phyloP scores from a whole-genome alignment of 2,888 invertebrate species.

The Pimpla rufipes region DNA sequence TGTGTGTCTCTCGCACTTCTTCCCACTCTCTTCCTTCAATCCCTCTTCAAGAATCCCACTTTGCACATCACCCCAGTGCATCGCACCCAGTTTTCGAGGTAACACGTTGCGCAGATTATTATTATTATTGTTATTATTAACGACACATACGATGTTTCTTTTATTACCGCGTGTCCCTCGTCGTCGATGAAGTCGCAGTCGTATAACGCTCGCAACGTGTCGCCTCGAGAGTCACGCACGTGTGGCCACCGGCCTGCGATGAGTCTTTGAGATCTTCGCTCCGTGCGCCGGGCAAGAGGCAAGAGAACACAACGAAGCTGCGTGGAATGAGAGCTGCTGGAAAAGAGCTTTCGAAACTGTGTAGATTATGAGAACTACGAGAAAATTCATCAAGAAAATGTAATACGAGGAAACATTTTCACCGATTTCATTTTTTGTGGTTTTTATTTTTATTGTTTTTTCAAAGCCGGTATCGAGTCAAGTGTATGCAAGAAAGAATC shows the following conservation, averaged over 20 bases:
- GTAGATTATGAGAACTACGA: no score
- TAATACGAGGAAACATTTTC: not conserved
- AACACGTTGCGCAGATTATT: conserved; percentile 38
- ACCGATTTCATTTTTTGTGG: not conserved
- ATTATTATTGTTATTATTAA: conserved; percentile 46
- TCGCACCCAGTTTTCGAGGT: conserved; percentile 51
- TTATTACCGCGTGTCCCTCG: conserved; percentile 58
- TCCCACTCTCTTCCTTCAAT: conserved; percentile 63
- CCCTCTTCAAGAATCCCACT: conserved; percentile 52
- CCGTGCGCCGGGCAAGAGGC: not conserved
- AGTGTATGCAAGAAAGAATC: conserved; percentile 24
- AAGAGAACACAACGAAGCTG: not conserved
- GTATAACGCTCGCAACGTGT: conserved; percentile 26
- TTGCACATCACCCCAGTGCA: conserved; percentile 30
- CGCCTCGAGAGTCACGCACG: conserved; percentile 57
- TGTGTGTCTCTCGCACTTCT: conserved; percentile 60
- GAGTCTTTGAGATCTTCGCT: not conserved
- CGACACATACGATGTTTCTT: conserved; percentile 30
- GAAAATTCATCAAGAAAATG: not conserved
- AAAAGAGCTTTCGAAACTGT: no score
- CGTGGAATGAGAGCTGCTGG: not conserved
- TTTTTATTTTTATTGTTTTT: not conserved
- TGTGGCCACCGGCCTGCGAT: conserved; percentile 42
- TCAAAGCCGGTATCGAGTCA: no score
- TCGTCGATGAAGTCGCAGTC: conserved; percentile 65